Conservation (phyloP, 37 sponge, comb jelly and placozoan genomes). For the Agelas oroides region DNA sequence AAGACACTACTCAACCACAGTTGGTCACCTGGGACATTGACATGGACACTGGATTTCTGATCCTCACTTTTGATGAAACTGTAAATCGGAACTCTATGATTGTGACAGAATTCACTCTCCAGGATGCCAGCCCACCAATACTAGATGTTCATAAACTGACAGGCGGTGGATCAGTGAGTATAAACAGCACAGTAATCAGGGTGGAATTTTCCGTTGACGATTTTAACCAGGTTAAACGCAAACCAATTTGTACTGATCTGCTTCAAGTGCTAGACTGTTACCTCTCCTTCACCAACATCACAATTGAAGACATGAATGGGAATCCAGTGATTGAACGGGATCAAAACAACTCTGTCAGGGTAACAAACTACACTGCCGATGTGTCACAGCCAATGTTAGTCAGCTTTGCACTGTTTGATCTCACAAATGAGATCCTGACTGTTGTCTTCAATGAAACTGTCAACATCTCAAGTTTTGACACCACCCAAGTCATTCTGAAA, state of each 20-base stretch:
- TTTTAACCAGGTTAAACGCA: constrained; percentile 85
- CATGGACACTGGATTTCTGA: constrained; percentile 67
- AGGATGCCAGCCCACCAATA: constrained; percentile 37
- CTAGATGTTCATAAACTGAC: constrained; percentile 38
- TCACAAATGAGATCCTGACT: constrained; percentile 75
- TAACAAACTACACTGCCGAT: constrained; percentile 66
- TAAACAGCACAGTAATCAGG: constrained; percentile 51
- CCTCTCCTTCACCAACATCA: constrained; percentile 63
- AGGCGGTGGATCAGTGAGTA: constrained; percentile 18
- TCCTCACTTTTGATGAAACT: constrained; percentile 84
- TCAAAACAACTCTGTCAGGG: constrained; percentile 28
- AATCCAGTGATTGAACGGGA: constrained; percentile 60
- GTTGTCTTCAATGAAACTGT: constrained; percentile 87
- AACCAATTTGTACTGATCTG: constrained; percentile 70
- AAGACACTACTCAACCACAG: constrained; percentile 75
- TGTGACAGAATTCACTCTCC: constrained; percentile 66
- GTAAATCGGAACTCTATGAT: constrained; percentile 66
- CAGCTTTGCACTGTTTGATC: constrained; percentile 72
- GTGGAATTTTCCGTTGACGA: constrained; percentile 76
- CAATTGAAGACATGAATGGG: constrained; percentile 84
- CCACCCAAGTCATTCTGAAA: constrained; percentile 59
- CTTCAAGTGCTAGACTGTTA: constrained; percentile 70
- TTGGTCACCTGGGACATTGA: constrained; percentile 84
- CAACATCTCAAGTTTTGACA: constrained; percentile 75
- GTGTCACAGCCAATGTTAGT: constrained; percentile 60